Evolutionary conservation across 1,140 invertebrate species (phyloP), one percentile per base, ranked within the genome.

Genomic region (Drosophila takahashii): DNA sequence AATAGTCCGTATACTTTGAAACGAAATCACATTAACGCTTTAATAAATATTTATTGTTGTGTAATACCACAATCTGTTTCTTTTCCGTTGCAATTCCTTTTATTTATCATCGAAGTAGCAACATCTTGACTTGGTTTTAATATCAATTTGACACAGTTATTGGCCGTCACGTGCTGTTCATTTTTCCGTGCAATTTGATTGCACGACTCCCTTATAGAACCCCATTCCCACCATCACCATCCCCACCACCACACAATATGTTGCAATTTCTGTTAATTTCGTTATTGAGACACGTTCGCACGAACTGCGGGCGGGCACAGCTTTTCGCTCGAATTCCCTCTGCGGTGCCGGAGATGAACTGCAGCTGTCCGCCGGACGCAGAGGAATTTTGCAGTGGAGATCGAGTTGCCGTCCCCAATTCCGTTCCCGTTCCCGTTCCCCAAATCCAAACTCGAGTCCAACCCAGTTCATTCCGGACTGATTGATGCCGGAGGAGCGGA

Each of bases 241-340:
- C 39, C 7, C 7, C 39, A 42, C 39, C 39, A 42, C 41, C 41
- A 18, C 51, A 77, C 83, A 86, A 86, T 86, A 86, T 87, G 83
- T 79, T 86, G 83, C 79, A 86, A 87, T 87, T 86, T 87, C 83
- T 86, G 83, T 86, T 86, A 86, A 86, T 86, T 87, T 86, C 78
- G 83, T 86, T 86, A 86, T 86, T 81, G 83, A 81, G 78, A 87
- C 83, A 86, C 83, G 83, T 86, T 87, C 75, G 70, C 70, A 79
- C 75, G 62, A 86, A 81, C 65, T 86, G 65, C 66, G 83, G 72
- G 32, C 66, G 66, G 48, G 32, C 65, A 81, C 81, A 86, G 77
- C 75, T 85, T 85, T 85, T 81, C 56, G 59, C 66, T 64, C 59
- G 69, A 61, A 66, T 78, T 81, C 47, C 56, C 44, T 22, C 39